Evolutionary conservation across 2,797 vertebrate species (phyloP).

Genomic region (Fratercula arctica): DNA sequence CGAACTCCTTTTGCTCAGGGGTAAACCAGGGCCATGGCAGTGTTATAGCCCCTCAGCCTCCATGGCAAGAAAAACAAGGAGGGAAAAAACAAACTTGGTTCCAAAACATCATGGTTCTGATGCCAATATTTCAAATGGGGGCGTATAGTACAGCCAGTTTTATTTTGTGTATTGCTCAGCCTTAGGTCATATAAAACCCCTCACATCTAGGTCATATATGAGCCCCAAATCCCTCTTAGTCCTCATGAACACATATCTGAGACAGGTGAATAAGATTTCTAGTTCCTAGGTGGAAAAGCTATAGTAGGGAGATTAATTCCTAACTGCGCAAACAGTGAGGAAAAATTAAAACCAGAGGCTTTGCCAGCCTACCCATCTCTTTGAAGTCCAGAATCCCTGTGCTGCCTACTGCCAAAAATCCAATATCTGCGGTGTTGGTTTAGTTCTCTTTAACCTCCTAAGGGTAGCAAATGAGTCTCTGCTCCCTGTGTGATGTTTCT

Average conservation of each 20-base stretch:
- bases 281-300: not conserved
- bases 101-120: not conserved
- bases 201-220: not conserved
- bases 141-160: not conserved
- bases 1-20: not conserved
- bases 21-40: not conserved
- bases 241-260: not conserved
- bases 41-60: not conserved
- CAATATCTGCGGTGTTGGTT: not conserved
- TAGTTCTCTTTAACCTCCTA: not conserved
- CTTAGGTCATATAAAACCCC: not conserved
- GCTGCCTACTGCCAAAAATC: not conserved
- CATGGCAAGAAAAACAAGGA: not conserved
- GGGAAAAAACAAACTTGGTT: not conserved
- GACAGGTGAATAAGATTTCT: not conserved
- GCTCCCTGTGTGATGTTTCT: not conserved
- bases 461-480: not conserved
- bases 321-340: not conserved
- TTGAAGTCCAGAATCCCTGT: not conserved
- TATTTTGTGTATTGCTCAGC: not conserved
- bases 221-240: not conserved
- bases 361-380: not conserved
- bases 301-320: not conserved
- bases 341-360: not conserved
- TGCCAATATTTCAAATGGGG: not conserved